These are phyloP conservation scores for Harpalus rubripes DNA, from an alignment of 2,888 invertebrate genomes.

Conservation along the genomic window DNA sequence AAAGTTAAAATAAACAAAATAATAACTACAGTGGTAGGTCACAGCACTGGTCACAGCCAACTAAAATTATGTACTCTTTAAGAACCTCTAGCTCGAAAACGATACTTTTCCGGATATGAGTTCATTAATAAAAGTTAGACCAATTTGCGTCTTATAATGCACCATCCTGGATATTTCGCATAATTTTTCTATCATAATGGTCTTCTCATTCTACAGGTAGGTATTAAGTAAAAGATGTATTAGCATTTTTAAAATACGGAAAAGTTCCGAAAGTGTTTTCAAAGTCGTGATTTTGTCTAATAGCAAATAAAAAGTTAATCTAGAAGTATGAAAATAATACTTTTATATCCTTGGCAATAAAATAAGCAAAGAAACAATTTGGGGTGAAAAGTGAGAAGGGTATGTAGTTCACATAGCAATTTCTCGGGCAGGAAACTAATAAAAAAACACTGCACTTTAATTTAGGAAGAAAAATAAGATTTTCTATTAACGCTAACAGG, in stretches of 20 bases:
- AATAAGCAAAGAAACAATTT: slow-evolving; percentile 24
- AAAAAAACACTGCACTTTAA: slow-evolving; percentile 57
- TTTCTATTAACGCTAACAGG: slow-evolving; percentile 60
- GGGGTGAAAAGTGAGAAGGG: slow-evolving; percentile 3
- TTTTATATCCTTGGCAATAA: slow-evolving; percentile 21
- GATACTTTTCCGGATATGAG: too few relatives aligned
- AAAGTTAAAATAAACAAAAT: too few relatives aligned
- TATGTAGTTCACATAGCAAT: slow-evolving; percentile 43
- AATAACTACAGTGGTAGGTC: too few relatives aligned
- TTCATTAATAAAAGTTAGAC: too few relatives aligned
- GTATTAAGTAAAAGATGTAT: background rate
- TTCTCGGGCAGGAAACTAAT: slow-evolving; percentile 48
- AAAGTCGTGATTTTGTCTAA: background rate
- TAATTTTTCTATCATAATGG: too few relatives aligned
- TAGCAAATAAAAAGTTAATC: background rate
- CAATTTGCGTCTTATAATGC: too few relatives aligned
- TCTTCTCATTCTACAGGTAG: too few relatives aligned
- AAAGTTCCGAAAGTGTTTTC: background rate
- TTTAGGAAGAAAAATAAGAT: slow-evolving; percentile 59
- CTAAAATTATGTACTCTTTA: too few relatives aligned
- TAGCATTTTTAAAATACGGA: background rate
- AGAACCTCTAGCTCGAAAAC: too few relatives aligned
- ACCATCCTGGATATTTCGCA: too few relatives aligned
- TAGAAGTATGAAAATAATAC: slow-evolving; percentile 15
- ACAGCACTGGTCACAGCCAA: too few relatives aligned